These are phyloP conservation scores for Scaeva pyrastri DNA, from an alignment of 2,888 invertebrate genomes.

Conservation along the genomic window DNA sequence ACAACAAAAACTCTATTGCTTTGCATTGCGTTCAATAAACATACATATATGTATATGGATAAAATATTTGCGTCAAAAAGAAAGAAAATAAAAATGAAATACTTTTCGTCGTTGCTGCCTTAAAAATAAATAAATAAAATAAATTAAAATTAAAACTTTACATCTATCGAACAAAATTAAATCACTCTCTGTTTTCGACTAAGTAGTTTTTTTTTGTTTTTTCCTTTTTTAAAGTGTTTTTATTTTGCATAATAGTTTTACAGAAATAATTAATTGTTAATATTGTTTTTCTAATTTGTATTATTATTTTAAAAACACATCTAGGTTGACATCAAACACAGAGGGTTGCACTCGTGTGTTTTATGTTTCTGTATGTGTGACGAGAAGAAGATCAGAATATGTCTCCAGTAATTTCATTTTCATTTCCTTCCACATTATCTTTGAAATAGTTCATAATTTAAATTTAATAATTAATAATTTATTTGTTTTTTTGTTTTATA, in stretches of 20 bases:
- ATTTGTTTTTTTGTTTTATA: background rate
- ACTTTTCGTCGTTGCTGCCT: slow-evolving; percentile 54
- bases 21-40: slow-evolving; percentile 20
- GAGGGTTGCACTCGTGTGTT: slow-evolving; percentile 5
- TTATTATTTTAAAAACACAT: slow-evolving; percentile 51
- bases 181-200: slow-evolving; percentile 43
- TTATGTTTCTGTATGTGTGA: slow-evolving; percentile 31
- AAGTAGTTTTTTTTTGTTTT: slow-evolving; percentile 35
- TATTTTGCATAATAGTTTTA: slow-evolving; percentile 71
- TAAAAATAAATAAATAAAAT: background rate
- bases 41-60: too few species aligned
- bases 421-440: slow-evolving; percentile 70
- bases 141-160: background rate
- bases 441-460: slow-evolving; percentile 35
- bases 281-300: slow-evolving; percentile 52
- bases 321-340: slow-evolving; percentile 38
- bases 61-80: slow-evolving; percentile 43
- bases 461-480: slow-evolving; percentile 29
- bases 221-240: slow-evolving; percentile 50
- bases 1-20: slow-evolving; percentile 56
- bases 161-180: slow-evolving; percentile 50
- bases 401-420: slow-evolving; percentile 73
- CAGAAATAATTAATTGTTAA: slow-evolving; percentile 70
- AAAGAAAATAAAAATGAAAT: slow-evolving; percentile 76
- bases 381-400: slow-evolving; percentile 57